Base-by-base conservation (phyloP, 2,888 invertebrate species). In the Synergus itoensis region DNA sequence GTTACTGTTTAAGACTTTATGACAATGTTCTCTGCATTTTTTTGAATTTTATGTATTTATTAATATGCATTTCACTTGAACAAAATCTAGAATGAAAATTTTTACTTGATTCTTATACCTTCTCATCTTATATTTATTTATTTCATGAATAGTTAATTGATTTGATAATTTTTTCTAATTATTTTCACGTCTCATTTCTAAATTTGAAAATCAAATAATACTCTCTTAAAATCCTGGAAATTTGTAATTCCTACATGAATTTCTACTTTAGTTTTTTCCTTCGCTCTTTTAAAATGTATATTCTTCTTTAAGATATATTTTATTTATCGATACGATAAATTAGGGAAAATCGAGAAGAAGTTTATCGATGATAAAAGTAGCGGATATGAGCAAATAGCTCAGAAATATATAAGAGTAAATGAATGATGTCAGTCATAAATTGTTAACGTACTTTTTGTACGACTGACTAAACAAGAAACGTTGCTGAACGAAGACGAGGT, bases 401-500 rank as follows among this genome's bases (percentile, higher is more conserved):
- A 36, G 36, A 36, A 36, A 36, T 7, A 60, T 60, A 60, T 4
- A 60, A 21, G 53, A 53, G 53, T 53, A 53, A 53, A n/a, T n/a
- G 1, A 53, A 53, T 53, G 7, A 53, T 16, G 1, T 8, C 16
- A 28, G 7, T n/a, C 7, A 16, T 14, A 16, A 48, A 48, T 48
- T 53, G 7, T n/a, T n/a, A 7, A 53, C 12, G 18, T 21, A 12
- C 12, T 60, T 60, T 60, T 60, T 60, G 21, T n/a, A 60, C 21
- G 21, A 21, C 21, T 21, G 21, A 60, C 4, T 21, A 21, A 21
- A 21, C 60, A 12, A 60, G 60, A 60, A 60, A 12, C 4, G 60
- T 60, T 60, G 60, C 67, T 77, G 79, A 64, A 67, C 77, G 28
- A 80, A 82, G 77, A 80, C 73, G 65, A 79, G 8, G 67, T 21